Percentiles rank a stretch among this genome's conserved stretches.
These are phyloP conservation scores for Pyrrhia umbra DNA, from an alignment of 2,888 invertebrate genomes.

Conservation along the genomic window DNA sequence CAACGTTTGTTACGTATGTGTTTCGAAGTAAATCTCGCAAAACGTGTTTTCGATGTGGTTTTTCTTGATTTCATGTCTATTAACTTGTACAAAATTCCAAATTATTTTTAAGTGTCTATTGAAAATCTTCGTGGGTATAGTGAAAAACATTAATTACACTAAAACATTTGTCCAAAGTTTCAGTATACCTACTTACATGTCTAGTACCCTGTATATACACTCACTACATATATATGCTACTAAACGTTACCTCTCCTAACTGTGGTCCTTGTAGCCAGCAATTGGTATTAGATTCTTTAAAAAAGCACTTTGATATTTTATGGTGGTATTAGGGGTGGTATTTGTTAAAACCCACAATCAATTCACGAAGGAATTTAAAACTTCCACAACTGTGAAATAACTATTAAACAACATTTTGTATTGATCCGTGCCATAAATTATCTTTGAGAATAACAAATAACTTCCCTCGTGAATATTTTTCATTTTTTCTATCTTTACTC, in stretches of 20 bases:
- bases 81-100: constrained; percentile 36
- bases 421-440: constrained; percentile 21
- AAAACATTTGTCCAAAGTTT: constrained; percentile 23
- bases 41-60: constrained; percentile 69
- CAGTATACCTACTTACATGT: constrained; percentile 37
- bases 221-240: constrained; percentile 56
- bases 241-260: constrained; percentile 58
- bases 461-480: constrained; percentile 65
- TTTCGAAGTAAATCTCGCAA: constrained; percentile 28
- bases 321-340: constrained; percentile 45
- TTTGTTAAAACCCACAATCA: constrained; percentile 37
- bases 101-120: constrained; percentile 9
- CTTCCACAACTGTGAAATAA: constrained; percentile 2
- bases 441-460: constrained; percentile 31
- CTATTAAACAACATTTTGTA: constrained; percentile 14
- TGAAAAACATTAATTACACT: constrained; percentile 10
- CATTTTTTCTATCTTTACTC: constrained; percentile 75
- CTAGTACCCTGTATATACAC: constrained; percentile 61
- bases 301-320: constrained; percentile 60
- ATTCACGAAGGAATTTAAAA: constrained; percentile 67
- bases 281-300: constrained; percentile 48
- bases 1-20: constrained; percentile 23
- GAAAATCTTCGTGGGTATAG: constrained; percentile 31
- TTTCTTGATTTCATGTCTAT: constrained; percentile 56
- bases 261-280: constrained; percentile 61